Evolutionary conservation across 2,888 invertebrate genomes (phyloP).

Genomic region (Altica lythri): DNA sequence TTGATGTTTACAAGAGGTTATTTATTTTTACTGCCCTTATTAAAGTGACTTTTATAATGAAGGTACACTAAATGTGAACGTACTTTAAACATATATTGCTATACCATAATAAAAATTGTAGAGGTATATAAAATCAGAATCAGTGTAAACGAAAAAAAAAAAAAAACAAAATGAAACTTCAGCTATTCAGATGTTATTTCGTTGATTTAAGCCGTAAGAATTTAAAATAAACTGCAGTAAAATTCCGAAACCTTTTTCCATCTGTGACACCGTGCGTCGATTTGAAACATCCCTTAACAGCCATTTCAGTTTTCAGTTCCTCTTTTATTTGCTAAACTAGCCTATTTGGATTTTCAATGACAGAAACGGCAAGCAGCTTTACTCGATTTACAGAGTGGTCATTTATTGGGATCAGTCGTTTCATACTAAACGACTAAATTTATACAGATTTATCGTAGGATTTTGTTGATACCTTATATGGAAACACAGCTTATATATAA

Average conservation of each 20-base stretch:
- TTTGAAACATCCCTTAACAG: not conserved
- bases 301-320: not conserved
- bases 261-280: constrained; percentile 3
- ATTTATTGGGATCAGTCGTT: too few relatives aligned
- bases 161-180: not conserved
- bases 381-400: not conserved
- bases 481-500: too few relatives aligned
- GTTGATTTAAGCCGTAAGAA: not conserved
- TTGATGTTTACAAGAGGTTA: too few relatives aligned
- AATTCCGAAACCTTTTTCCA: not conserved
- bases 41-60: too few relatives aligned
- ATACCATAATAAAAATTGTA: too few relatives aligned
- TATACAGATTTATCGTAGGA: too few relatives aligned
- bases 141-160: not conserved
- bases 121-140: not conserved
- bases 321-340: constrained; percentile 4
- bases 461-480: too few relatives aligned
- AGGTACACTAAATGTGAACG: too few relatives aligned
- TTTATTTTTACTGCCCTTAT: too few relatives aligned
- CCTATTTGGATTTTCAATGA: not conserved
- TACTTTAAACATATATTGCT: too few relatives aligned
- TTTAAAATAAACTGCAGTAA: not conserved
- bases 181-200: not conserved
- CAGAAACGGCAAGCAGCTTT: not conserved
- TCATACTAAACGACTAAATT: too few relatives aligned